Conservation (phyloP, 2,797 vertebrate species). For the Acanthopagrus latus region DNA sequence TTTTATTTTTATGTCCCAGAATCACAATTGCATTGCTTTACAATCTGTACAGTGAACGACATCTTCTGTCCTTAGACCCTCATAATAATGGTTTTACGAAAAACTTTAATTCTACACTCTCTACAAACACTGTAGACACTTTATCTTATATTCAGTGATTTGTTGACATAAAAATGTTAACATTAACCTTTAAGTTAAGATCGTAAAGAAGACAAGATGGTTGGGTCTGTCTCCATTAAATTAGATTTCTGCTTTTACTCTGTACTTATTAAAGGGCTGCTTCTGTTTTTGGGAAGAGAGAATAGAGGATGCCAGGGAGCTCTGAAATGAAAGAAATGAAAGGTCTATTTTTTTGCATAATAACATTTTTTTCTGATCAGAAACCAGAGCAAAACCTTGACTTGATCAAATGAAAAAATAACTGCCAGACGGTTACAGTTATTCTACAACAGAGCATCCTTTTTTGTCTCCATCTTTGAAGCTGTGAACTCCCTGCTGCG, state of each 20-base stretch:
- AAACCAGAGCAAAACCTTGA: not conserved
- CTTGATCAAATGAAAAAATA: not conserved
- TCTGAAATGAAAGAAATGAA: not conserved
- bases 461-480: not conserved
- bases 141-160: no score
- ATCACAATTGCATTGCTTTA: no score
- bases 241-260: no score
- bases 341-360: not conserved
- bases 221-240: no score
- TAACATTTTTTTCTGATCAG: not conserved
- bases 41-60: no score
- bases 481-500: not conserved
- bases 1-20: no score
- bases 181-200: not conserved
- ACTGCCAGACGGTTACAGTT: not conserved
- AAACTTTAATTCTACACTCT: no score
- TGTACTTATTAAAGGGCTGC: not conserved
- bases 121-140: no score
- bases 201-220: not conserved
- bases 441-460: conserved; percentile 1
- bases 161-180: no score
- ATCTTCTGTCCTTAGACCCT: no score
- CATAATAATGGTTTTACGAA: no score
- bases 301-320: not conserved
- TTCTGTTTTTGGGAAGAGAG: not conserved